A percentile compares a stretch with the other conserved stretches of the same genome.
phyloP scores from a whole-genome alignment of 2,888 invertebrate genomes.

The Eristalis pertinax region DNA sequence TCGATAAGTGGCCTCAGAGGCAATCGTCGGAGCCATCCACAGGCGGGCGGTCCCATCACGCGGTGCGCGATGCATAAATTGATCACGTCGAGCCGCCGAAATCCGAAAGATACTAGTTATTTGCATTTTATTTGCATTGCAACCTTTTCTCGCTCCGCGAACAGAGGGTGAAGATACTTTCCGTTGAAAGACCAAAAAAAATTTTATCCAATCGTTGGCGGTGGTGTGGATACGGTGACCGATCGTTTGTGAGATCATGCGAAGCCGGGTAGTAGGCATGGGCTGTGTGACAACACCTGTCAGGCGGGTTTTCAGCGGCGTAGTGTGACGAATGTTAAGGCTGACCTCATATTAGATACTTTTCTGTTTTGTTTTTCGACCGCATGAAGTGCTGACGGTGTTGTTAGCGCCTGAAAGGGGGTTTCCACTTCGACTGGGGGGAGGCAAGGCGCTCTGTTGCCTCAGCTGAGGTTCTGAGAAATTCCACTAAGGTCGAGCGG shows the following conservation, averaged over 20 bases:
- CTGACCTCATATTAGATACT: conserved; percentile 50
- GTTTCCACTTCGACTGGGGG: background rate
- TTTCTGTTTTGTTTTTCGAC: background rate
- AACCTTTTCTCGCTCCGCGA: conserved; percentile 25
- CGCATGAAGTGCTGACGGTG: background rate
- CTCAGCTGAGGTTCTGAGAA: conserved; percentile 9
- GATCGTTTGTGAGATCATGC: conserved; percentile 65
- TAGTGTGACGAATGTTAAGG: conserved; percentile 47
- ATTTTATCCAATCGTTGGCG: conserved; percentile 26
- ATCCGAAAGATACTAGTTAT: conserved; percentile 49
- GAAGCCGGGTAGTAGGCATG: conserved; percentile 12
- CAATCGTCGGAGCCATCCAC: conserved; percentile 1
- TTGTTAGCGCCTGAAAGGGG: background rate
- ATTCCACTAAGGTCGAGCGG: conserved; percentile 19
- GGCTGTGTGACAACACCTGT: conserved; percentile 30
- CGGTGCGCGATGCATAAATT: conserved; percentile 35
- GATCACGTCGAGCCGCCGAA: conserved; percentile 44
- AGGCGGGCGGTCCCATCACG: background rate
- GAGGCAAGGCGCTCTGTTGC: background rate
- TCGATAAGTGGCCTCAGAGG: conserved; percentile 5
- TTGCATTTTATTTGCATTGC: conserved; percentile 57
- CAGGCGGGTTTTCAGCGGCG: conserved; percentile 36
- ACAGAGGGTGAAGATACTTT: conserved; percentile 3
- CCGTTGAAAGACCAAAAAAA: background rate
- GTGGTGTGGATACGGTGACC: conserved; percentile 18